These are phyloP conservation scores for Brachirus orientalis DNA, from an alignment of 2,113 vertebrate species.

Conservation along the genomic window DNA sequence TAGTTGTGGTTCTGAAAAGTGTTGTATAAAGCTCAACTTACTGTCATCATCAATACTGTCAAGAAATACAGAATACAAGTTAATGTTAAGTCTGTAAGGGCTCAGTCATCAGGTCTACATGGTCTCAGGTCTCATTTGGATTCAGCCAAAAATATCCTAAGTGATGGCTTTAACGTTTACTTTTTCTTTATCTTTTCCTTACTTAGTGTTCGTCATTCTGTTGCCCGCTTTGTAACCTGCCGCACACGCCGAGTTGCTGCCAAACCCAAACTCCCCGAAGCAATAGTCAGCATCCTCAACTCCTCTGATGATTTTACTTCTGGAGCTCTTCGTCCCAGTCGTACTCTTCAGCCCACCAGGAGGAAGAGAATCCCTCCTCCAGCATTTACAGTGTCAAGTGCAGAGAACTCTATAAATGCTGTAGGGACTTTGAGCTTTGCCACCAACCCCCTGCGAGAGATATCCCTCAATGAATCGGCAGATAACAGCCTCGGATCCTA, in stretches of 20 bases:
- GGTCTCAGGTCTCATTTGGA: no score
- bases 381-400: slow-evolving; percentile 15
- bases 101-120: no score
- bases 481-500: slow-evolving; percentile 37
- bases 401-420: slow-evolving; percentile 43
- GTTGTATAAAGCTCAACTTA: no score
- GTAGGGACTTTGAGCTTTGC: slow-evolving; percentile 15
- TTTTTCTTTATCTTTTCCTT: background rate
- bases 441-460: slow-evolving; percentile 31
- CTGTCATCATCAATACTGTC: no score
- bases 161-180: background rate
- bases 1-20: no score
- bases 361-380: background rate
- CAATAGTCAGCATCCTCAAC: slow-evolving; percentile 25
- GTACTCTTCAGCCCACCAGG: background rate
- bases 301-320: slow-evolving; percentile 73
- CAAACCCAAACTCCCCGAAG: slow-evolving; percentile 27
- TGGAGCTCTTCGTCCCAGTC: background rate
- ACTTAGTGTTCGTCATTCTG: slow-evolving; percentile 47
- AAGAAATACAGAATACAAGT: no score
- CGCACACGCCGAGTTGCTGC: slow-evolving; percentile 27
- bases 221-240: slow-evolving; percentile 64
- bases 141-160: background rate
- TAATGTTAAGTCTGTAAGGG: no score
- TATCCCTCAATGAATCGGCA: slow-evolving; percentile 52